These are phyloP conservation scores for Darevskia mixta DNA, from an alignment of 2,797 vertebrate genomes.

Conservation along the genomic window DNA sequence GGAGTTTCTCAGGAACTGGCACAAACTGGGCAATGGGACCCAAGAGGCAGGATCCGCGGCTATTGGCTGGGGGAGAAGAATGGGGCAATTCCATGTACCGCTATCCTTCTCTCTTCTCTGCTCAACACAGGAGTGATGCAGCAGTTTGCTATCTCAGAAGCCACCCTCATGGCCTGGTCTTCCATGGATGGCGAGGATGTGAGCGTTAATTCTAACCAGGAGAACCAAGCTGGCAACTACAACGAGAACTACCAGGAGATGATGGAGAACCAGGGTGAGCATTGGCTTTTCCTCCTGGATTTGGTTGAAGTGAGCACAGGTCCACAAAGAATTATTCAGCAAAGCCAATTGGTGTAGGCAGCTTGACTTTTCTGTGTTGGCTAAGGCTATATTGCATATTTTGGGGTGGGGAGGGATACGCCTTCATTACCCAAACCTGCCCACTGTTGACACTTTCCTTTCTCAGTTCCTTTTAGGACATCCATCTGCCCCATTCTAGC, in stretches of 20 bases:
- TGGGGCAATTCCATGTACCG: neutral
- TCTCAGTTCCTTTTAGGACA: conserved; percentile 2
- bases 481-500: neutral
- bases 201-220: conserved; percentile 93
- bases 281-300: neutral
- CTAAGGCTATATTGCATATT: neutral
- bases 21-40: neutral
- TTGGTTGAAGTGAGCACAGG: neutral
- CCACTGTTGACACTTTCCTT: no score
- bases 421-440: neutral
- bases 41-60: neutral
- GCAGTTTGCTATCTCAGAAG: conserved; percentile 97
- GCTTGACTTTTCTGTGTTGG: neutral
- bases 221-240: conserved; percentile 87
- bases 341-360: neutral
- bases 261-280: conserved; percentile 84
- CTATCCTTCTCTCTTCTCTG: conserved; percentile 22
- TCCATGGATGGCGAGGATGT: conserved; percentile 98
- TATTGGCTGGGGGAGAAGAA: neutral
- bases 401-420: no score
- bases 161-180: conserved; percentile 95
- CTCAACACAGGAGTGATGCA: conserved; percentile 88
- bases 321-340: neutral
- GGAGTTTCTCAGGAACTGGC: neutral
- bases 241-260: conserved; percentile 95